Percentiles rank a stretch among this genome's conserved stretches.
Evolutionary conservation across 2,797 vertebrate species (phyloP).

Genomic region (Petrocephalus schoutedeni): DNA sequence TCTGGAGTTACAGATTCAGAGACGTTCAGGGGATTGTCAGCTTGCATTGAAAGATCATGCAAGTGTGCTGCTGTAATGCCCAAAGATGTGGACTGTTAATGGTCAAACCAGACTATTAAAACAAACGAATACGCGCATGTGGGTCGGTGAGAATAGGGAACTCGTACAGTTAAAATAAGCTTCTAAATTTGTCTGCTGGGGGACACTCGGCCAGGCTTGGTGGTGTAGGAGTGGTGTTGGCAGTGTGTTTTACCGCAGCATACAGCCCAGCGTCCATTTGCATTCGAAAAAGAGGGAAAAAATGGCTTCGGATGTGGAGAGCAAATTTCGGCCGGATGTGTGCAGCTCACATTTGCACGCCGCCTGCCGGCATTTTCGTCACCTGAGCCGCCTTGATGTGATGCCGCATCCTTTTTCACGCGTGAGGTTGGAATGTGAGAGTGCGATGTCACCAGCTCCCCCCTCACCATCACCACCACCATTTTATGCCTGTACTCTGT

Average conservation of each 20-base stretch:
- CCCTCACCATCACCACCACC: not conserved
- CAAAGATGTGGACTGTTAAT: not conserved
- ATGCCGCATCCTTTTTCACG: not conserved
- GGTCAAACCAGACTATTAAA: not conserved
- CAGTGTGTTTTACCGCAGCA: slow-evolving; percentile 28
- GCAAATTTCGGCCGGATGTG: not conserved
- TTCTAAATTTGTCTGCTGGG: not conserved
- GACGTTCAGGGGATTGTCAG: not conserved
- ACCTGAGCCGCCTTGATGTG: slow-evolving; percentile 47
- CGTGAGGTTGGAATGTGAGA: slow-evolving; percentile 58
- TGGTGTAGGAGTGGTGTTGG: not conserved
- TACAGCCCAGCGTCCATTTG: slow-evolving; percentile 14
- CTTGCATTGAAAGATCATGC: not conserved
- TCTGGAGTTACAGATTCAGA: not conserved
- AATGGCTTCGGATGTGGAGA: not conserved
- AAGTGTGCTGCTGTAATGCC: not conserved
- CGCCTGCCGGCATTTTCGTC: slow-evolving; percentile 21
- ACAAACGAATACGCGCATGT: not conserved
- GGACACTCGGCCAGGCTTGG: slow-evolving; percentile 19
- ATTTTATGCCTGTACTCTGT: not conserved
- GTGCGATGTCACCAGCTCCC: slow-evolving; percentile 33
- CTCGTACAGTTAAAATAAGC: not conserved
- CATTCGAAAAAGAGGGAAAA: not conserved
- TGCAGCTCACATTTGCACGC: not conserved
- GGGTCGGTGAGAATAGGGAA: not conserved